Evolutionary conservation across 1,140 invertebrate genomes (phyloP), one percentile per base, ranked within the genome.

Genomic region (Anoplolepis gracilipes): DNA sequence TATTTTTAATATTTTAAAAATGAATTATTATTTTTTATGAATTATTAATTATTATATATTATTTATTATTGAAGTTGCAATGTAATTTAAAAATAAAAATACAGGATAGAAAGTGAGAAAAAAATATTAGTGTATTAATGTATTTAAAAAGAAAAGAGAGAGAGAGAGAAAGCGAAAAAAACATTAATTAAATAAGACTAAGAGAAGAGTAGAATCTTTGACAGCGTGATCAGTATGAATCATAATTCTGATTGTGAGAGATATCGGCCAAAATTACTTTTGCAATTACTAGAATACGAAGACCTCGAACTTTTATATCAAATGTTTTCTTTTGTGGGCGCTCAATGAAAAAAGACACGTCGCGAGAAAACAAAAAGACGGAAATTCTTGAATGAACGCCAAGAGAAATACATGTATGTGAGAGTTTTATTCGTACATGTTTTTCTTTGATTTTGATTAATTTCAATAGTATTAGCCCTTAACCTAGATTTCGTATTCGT

Each of bases 401-500:
- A 70, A 81, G 19, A 22, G 39, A 1, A 10, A 42, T 42, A 42
- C 1, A 8, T 61, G 42, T 19, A 42, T 13, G 33, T 16, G 33
- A 4, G 16, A 59, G 0, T 70, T 72, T 42, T 72, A 13, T 53
- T n/a, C 67, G 36, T 11, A 0, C 42, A 5, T 57, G 2, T 8
- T 81, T 30, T 72, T 81, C 57, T 70, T 42, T 70, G 25, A 81
- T 42, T 81, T 70, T 53, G 59, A 81, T 81, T 70, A 59, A 16
- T 42, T 77, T 81, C 55, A 55, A 59, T 57, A n/a, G 25, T 19
- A 33, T 81, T 57, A 59, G 25, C 5, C 30, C 11, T 42, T 36
- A 70, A 64, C 25, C 36, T 28, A 59, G 30, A 70, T 59, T 70
- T 10, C 33, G 10, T 19, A 30, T 42, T 70, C 7, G 2, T 3